A percentile compares a stretch with the other conserved stretches of the same genome.
Conservation (phyloP, 2,797 vertebrate genomes). For the Argyrosomus regius region DNA sequence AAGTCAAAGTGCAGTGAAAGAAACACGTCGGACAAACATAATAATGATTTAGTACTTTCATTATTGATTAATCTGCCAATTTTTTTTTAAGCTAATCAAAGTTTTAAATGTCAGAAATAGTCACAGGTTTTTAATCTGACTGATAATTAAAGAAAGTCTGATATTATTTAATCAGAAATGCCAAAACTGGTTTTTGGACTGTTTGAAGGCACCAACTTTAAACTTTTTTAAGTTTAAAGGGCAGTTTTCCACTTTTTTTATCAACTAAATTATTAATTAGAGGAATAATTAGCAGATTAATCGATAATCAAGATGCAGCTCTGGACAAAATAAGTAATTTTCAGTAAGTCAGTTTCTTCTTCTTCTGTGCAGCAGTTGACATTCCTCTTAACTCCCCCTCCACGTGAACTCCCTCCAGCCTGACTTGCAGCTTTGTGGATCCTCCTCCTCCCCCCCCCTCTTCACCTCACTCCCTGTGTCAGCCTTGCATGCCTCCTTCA, state of each 20-base stretch:
- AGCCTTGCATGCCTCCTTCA: constrained; percentile 26
- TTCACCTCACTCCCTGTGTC: neutral
- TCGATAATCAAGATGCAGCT: neutral
- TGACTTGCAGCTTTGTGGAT: constrained; percentile 23
- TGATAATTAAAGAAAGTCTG: neutral
- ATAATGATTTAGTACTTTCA: constrained; percentile 12
- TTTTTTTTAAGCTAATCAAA: constrained; percentile 4
- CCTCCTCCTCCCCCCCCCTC: neutral
- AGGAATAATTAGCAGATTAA: neutral
- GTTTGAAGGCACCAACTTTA: too few species aligned
- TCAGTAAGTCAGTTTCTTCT: neutral
- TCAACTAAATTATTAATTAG: too few species aligned
- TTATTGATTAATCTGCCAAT: constrained; percentile 14
- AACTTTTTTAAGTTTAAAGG: neutral
- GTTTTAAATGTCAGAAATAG: constrained; percentile 44
- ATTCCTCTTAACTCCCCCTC: neutral
- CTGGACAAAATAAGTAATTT: neutral
- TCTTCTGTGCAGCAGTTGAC: neutral
- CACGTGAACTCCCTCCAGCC: constrained; percentile 1
- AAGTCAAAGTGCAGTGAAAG: neutral
- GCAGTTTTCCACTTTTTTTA: neutral
- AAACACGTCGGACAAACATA: neutral
- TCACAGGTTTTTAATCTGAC: neutral
- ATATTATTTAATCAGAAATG: too few species aligned
- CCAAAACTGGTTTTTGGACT: too few species aligned